phyloP scores from a whole-genome alignment of 2,888 invertebrate genomes.

The Hemaris fuciformis region DNA sequence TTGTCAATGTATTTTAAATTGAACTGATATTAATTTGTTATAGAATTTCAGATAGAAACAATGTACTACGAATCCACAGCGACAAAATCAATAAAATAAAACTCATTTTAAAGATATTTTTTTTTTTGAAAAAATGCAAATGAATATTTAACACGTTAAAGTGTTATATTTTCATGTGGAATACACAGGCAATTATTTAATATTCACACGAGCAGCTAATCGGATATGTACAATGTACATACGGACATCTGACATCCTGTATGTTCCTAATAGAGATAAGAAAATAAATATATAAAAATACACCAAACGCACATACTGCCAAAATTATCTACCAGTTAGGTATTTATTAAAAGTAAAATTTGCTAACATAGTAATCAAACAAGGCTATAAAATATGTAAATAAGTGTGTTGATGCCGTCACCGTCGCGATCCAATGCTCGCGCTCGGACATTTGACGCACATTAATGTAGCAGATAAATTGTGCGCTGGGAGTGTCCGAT shows the following conservation, averaged over 20 bases:
- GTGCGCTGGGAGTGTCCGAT: constrained; percentile 47
- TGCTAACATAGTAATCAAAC: constrained; percentile 34
- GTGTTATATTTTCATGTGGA: background rate
- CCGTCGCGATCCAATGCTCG: constrained; percentile 11
- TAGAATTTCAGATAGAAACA: background rate
- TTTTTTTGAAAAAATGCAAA: no score
- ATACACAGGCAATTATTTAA: background rate
- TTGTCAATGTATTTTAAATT: no score
- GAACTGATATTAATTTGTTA: background rate
- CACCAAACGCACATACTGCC: constrained; percentile 22
- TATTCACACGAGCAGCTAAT: background rate
- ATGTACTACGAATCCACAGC: background rate
- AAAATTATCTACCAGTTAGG: constrained; percentile 28
- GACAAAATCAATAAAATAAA: background rate
- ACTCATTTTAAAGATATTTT: background rate
- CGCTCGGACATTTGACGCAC: constrained; percentile 33
- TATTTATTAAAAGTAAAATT: constrained; percentile 28
- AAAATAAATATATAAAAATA: constrained; percentile 10
- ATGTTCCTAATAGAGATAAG: background rate
- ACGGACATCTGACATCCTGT: background rate
- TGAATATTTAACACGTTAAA: background rate
- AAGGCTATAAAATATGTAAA: constrained; percentile 38
- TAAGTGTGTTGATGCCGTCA: constrained; percentile 33
- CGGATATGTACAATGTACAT: background rate
- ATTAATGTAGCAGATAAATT: constrained; percentile 38